Percentiles rank a stretch among this genome's conserved stretches.
These are phyloP conservation scores for Mnemiopsis leidyi DNA, from an alignment of 37 sponge, comb jelly and placozoan genomes.

Conservation along the genomic window DNA sequence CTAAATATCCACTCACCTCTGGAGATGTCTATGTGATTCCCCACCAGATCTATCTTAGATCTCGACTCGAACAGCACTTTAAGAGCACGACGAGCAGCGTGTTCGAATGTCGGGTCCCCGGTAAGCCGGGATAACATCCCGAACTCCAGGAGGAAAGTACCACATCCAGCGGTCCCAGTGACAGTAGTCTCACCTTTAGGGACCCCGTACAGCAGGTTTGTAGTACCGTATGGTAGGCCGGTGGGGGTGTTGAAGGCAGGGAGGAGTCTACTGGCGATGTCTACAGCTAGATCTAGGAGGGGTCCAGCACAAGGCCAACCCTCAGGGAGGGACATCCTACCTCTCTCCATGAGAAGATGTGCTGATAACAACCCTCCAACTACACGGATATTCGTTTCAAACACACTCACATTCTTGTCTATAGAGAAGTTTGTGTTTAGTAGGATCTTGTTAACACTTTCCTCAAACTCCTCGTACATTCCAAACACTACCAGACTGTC, in stretches of 20 bases:
- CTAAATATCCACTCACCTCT: constrained; percentile 71
- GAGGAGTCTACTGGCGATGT: constrained; percentile 73
- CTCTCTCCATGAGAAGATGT: constrained; percentile 70
- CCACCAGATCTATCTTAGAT: constrained; percentile 67
- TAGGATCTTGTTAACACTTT: neutral
- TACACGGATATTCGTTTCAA: constrained; percentile 82
- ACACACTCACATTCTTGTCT: constrained; percentile 69
- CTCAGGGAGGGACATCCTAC: constrained; percentile 64
- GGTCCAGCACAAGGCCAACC: constrained; percentile 86
- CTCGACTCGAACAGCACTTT: constrained; percentile 68
- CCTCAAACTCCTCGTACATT: constrained; percentile 11
- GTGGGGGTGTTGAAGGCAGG: constrained; percentile 79
- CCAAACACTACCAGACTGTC: constrained; percentile 71
- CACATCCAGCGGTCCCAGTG: constrained; percentile 76
- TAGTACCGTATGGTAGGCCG: constrained; percentile 78
- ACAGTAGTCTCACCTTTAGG: constrained; percentile 71
- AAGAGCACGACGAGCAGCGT: constrained; percentile 70
- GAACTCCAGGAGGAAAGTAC: constrained; percentile 74
- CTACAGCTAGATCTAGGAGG: constrained; percentile 72
- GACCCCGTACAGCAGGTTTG: constrained; percentile 74
- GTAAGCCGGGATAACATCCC: constrained; percentile 76
- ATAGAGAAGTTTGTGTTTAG: constrained; percentile 17
- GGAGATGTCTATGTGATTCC: constrained; percentile 76
- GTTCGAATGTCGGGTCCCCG: constrained; percentile 74
- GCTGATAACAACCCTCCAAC: constrained; percentile 78